These are phyloP conservation scores for Pelecanus crispus DNA, from an alignment of 2,113 vertebrate genomes.

Conservation along the genomic window DNA sequence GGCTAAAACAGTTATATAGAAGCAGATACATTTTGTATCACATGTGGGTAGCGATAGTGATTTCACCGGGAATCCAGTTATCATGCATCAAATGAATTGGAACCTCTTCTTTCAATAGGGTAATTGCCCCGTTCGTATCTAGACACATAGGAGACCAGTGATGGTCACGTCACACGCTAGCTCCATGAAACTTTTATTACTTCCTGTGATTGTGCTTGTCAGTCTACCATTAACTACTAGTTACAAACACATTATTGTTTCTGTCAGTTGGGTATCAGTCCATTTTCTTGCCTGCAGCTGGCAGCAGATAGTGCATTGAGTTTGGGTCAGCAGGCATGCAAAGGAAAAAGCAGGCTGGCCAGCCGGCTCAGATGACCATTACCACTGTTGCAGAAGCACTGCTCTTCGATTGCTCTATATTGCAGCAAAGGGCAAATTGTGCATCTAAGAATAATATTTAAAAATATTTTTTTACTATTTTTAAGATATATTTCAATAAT, in stretches of 20 bases:
- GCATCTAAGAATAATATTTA: background rate
- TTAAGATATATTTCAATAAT: background rate
- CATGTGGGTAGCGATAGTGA: background rate
- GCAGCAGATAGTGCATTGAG: background rate
- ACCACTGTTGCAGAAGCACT: background rate
- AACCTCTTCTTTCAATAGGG: background rate
- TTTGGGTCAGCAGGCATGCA: background rate
- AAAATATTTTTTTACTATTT: background rate
- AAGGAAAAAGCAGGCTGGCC: background rate
- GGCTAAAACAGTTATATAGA: background rate
- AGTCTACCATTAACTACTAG: background rate
- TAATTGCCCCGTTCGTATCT: fast-evolving
- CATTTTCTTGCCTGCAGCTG: background rate
- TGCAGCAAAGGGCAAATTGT: background rate
- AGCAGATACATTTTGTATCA: background rate
- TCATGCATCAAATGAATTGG: background rate
- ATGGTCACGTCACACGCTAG: background rate
- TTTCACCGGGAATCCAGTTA: background rate
- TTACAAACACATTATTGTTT: background rate
- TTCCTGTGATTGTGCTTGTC: slow-evolving; percentile 26
- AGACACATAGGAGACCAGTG: background rate
- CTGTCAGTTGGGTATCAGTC: background rate
- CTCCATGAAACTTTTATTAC: slow-evolving; percentile 16
- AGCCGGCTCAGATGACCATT: fast-evolving
- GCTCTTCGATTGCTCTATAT: background rate